Conservation (phyloP, 2,888 invertebrate species). For the Ganaspis brasiliensis region DNA sequence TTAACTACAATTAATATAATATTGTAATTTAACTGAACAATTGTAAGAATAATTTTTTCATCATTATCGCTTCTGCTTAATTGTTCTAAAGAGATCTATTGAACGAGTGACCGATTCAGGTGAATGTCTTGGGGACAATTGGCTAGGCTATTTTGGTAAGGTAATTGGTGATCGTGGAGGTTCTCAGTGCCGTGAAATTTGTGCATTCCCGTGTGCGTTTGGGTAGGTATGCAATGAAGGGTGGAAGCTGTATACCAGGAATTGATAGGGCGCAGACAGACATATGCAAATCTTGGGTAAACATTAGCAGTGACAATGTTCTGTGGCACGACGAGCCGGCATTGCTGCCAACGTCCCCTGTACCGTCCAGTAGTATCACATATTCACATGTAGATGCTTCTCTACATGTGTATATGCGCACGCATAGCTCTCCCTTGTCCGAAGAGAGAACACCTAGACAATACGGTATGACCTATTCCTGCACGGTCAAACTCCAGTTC, state of each 20-base stretch:
- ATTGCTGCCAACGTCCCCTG: constrained; percentile 52
- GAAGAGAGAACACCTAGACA: constrained; percentile 1
- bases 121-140: constrained; percentile 23
- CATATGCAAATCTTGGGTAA: constrained; percentile 79
- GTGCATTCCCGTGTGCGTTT: constrained; percentile 8
- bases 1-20: too few relatives aligned
- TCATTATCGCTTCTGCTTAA: too few relatives aligned
- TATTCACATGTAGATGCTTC: background rate
- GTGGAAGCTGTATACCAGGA: constrained; percentile 55
- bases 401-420: constrained; percentile 26
- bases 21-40: too few relatives aligned
- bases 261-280: constrained; percentile 74
- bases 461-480: constrained; percentile 18
- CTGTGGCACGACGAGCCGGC: constrained; percentile 58
- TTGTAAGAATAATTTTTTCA: too few relatives aligned
- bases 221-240: constrained; percentile 28
- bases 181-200: constrained; percentile 37
- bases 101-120: background rate
- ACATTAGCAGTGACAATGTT: constrained; percentile 74
- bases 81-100: background rate
- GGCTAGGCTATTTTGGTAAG: constrained; percentile 70
- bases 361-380: constrained; percentile 27
- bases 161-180: constrained; percentile 71
- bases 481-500: background rate
- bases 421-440: background rate